Evolutionary conservation across 1,140 invertebrate genomes (phyloP), one percentile per base, ranked within the genome.

Genomic region (Drosophila jambulina): DNA sequence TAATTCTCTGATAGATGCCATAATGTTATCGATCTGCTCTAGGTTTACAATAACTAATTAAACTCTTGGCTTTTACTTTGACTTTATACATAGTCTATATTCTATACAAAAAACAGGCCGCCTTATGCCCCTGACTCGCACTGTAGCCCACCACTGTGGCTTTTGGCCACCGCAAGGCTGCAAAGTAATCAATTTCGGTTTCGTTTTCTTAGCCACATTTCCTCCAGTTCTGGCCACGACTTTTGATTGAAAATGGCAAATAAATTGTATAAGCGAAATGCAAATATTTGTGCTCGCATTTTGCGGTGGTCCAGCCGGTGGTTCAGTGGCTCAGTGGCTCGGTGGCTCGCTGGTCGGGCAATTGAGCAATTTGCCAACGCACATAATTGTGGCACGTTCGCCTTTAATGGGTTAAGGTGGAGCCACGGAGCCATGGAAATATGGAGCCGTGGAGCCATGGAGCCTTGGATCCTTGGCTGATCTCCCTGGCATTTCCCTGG

Each of bases 251-350:
- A 90, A 90, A 90, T 90, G 90, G 86, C 68, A 90, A 90, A 90
- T 90, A 90, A 90, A 90, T 90, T 90, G 85, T 85, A 91, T 90
- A 90, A 88, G 72, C 84, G 84, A 83, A 88, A 90, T 90, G 82
- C 75, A 90, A 85, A 88, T 90, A 75, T 81, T 51, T 81, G 48
- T 57, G 65, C 56, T 61, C 74, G 70, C 48, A 49, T 76, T 56
- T 75, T 76, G 74, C 61, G 74, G 75, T 78, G 75, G 75, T 78
- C 75, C 75, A 42, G 46, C 9, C 45, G 15, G 60, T 64, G 59
- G 36, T 42, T 42, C 29, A n/a, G 40, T 21, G 40, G 36, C 6
- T 21, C 15, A 15, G 40, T 32, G 75, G 65, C 13, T 62, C 4
- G n/a, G 57, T 21, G n/a, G 15, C 29, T 60, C 19, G 38, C 40